Evolutionary conservation across 2,113 vertebrate species (phyloP).

Genomic region (Cervus canadensis): DNA sequence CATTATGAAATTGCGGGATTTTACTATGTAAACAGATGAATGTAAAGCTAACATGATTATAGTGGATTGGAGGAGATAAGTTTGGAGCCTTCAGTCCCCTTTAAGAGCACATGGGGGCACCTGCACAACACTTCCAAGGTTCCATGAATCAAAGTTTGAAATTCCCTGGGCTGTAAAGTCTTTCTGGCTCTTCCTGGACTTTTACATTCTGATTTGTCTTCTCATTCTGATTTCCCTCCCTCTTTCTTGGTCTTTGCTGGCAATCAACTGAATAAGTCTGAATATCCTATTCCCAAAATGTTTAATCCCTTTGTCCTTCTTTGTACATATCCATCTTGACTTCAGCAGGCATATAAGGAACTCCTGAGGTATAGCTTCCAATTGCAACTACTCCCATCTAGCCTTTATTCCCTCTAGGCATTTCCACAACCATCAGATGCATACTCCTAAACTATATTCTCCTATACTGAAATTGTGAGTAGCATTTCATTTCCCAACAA

Average conservation of each 20-base stretch:
- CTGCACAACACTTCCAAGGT: not conserved
- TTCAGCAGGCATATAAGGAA: not conserved
- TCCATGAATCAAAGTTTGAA: not conserved
- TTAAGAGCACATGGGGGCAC: not conserved
- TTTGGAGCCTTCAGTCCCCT: not conserved
- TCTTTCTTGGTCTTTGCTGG: not conserved
- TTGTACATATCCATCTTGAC: not conserved
- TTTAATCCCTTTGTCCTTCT: not conserved
- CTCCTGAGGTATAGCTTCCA: not conserved
- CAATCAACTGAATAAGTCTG: not conserved
- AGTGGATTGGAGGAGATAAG: no score
- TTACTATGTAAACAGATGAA: no score
- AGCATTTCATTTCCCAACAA: not conserved
- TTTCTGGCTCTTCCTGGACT: not conserved
- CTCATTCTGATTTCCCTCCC: not conserved
- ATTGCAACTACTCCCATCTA: not conserved
- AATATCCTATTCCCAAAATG: not conserved
- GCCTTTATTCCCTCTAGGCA: not conserved
- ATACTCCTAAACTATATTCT: not conserved
- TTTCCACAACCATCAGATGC: not conserved
- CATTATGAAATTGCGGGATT: not conserved
- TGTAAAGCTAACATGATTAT: not conserved
- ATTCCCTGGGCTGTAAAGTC: not conserved
- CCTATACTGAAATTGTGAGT: not conserved
- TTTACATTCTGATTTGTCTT: not conserved